Conservation (phyloP, 2,888 invertebrate species). For the Athalia cordata region DNA sequence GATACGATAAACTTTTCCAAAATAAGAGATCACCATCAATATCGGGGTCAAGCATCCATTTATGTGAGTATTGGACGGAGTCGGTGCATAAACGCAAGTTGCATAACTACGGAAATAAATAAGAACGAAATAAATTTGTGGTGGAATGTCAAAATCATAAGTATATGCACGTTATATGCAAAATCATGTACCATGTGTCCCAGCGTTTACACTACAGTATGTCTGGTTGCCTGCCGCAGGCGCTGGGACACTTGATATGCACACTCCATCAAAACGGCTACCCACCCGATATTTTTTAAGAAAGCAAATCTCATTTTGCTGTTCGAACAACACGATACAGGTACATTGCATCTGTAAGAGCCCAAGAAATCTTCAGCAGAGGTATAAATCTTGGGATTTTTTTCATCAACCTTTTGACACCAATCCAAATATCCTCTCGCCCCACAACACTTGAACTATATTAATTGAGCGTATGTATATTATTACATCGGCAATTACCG, state of each 20-base stretch:
- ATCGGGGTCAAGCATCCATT: constrained; percentile 51
- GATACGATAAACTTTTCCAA: constrained; percentile 51
- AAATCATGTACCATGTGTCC: too few relatives aligned
- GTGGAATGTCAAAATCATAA: neutral
- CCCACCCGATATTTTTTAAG: constrained; percentile 36
- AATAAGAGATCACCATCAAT: constrained; percentile 51
- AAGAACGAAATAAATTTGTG: neutral
- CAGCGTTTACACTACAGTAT: too few relatives aligned
- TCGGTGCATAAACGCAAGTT: constrained; percentile 47
- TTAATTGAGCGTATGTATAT: too few relatives aligned
- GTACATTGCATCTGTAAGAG: constrained; percentile 51
- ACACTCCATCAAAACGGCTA: too few relatives aligned
- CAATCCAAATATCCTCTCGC: constrained; percentile 53
- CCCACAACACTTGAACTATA: constrained; percentile 55
- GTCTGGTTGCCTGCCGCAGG: too few relatives aligned
- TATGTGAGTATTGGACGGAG: constrained; percentile 51
- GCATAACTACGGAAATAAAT: constrained; percentile 4
- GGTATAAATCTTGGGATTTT: constrained; percentile 14
- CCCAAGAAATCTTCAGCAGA: constrained; percentile 49
- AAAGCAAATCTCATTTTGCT: neutral
- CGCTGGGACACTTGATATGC: too few relatives aligned
- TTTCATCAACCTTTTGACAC: constrained; percentile 49
- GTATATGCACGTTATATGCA: neutral
- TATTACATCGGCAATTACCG: too few relatives aligned
- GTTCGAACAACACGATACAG: constrained; percentile 52